These are phyloP conservation scores for Tetropium fuscum DNA, from an alignment of 2,888 invertebrate genomes.

Conservation along the genomic window DNA sequence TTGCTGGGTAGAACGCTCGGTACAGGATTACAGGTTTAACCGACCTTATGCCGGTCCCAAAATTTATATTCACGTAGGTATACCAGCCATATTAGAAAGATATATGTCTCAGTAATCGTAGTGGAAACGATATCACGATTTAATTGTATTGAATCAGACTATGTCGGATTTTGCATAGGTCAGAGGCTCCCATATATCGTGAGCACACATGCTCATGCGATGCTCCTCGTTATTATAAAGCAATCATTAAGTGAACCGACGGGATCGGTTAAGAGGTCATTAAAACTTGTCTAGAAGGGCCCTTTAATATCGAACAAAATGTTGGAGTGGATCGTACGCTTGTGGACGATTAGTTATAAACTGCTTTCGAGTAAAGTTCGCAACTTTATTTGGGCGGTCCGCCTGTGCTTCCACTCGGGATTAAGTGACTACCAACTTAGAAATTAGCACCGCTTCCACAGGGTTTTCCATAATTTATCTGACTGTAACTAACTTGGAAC, in stretches of 20 bases:
- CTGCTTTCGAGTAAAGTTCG: conserved; percentile 30
- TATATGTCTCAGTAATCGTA: too few species aligned
- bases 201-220: too few species aligned
- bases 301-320: conserved; percentile 9
- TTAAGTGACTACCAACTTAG: conserved; percentile 42
- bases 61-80: too few species aligned
- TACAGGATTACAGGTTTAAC: too few species aligned
- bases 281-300: conserved; percentile 16
- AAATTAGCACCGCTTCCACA: conserved; percentile 40
- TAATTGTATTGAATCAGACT: too few species aligned
- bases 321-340: conserved; percentile 13
- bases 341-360: conserved; percentile 31
- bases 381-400: conserved; percentile 29
- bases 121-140: too few species aligned
- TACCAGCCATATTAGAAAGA: too few species aligned
- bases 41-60: too few species aligned
- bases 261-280: conserved; percentile 22
- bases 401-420: conserved; percentile 20
- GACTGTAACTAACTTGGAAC: conserved; percentile 33
- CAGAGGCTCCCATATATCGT: too few species aligned
- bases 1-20: too few species aligned
- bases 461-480: conserved; percentile 44
- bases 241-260: conserved; percentile 20
- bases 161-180: too few species aligned
- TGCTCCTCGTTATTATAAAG: conserved; percentile 18